A percentile compares a stretch with the other conserved stretches of the same genome.
Conservation (phyloP, 2,888 invertebrate species). For the Bugula neritina region DNA sequence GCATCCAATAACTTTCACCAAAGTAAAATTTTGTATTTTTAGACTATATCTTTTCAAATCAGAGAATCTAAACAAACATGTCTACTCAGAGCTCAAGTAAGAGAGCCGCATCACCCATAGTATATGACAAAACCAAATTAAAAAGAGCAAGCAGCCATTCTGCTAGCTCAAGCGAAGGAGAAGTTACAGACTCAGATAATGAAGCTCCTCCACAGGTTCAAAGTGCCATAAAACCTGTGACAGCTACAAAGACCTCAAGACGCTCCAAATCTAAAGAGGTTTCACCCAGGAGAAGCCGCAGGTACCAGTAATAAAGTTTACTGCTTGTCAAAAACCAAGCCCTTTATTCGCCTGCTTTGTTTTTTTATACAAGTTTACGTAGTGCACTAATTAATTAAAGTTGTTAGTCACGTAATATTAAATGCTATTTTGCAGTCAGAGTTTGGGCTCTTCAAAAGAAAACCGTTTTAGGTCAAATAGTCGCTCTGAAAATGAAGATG, state of each 20-base stretch:
- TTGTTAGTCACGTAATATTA: no score
- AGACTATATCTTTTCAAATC: no score
- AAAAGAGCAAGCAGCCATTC: background rate
- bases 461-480: background rate
- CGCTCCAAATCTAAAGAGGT: background rate
- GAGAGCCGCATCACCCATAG: background rate
- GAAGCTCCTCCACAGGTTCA: background rate
- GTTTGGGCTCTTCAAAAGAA: background rate
- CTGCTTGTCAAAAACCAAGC: no score
- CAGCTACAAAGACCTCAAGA: background rate
- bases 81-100: no score
- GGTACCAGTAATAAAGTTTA: no score
- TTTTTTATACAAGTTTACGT: no score
- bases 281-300: background rate
- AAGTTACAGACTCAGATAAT: slow-evolving; percentile 1
- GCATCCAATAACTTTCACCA: no score
- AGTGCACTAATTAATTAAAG: no score
- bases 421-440: background rate
- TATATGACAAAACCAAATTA: background rate
- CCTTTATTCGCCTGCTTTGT: no score
- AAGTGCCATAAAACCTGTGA: background rate
- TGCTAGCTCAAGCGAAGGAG: slow-evolving; percentile 1
- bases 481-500: background rate
- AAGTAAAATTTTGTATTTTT: no score
- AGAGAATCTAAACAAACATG: no score